Conservation (phyloP, 1,140 invertebrate genomes). For the Atta colombica region DNA sequence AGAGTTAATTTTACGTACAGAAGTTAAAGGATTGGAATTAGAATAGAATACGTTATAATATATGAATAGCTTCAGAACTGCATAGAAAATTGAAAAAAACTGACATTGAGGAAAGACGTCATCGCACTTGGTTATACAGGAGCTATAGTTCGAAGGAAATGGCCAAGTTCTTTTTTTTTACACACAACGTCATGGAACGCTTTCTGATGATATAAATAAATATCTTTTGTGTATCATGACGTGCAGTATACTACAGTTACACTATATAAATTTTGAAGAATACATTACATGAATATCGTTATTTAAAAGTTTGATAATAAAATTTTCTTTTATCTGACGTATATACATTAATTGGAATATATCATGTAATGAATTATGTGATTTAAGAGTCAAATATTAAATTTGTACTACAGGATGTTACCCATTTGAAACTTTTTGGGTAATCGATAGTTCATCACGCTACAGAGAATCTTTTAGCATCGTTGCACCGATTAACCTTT, state of each 20-base stretch:
- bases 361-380: neutral
- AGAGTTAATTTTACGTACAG: neutral
- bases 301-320: neutral
- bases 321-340: neutral
- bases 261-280: neutral
- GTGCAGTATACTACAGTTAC: neutral
- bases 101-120: slow-evolving; percentile 7
- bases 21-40: slow-evolving; percentile 21
- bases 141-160: neutral
- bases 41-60: slow-evolving; percentile 11
- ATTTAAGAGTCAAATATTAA: neutral
- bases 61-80: neutral
- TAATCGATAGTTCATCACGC: slow-evolving; percentile 68
- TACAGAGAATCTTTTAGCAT: slow-evolving; percentile 66
- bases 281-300: neutral
- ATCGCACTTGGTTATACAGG: slow-evolving; percentile 6
- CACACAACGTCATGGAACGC: neutral
- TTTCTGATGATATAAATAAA: slow-evolving; percentile 46
- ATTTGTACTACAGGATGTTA: neutral
- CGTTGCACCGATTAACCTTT: slow-evolving; percentile 75
- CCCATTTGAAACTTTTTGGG: slow-evolving; percentile 51
- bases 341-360: neutral
- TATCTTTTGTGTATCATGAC: slow-evolving; percentile 29
- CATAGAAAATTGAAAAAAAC: slow-evolving; percentile 19
- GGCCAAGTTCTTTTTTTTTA: slow-evolving; percentile 6